Evolutionary conservation across 2,797 vertebrate species (phyloP), one percentile per base, ranked within the genome.

Genomic region (Hippopotamyrus pictus): DNA sequence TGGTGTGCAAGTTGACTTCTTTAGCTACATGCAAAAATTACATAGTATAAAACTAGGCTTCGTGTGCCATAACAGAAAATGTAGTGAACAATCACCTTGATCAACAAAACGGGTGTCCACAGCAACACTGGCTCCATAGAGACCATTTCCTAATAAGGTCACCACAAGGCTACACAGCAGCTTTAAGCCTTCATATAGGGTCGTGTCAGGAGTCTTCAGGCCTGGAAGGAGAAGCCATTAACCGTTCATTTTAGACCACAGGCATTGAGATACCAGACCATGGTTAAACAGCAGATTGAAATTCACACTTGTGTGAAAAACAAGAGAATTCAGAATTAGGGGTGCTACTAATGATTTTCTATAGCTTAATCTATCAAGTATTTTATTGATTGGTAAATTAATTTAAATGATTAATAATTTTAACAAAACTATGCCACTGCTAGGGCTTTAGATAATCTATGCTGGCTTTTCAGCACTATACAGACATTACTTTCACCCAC

Each of bases 91-190:
- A 46, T 69, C 94, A 98, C 98, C 97, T 37, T 96, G 96, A 85
- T 97, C 95, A 48, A 97, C 89, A 91, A 98, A 98, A 1, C 92
- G 95, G 0, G 92, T 76, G 0, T 97, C 95, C 0, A 90, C 91
- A 17, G 88, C 37, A 88, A 93, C 90, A 0, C 92, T 91, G 0
- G 88, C 89, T 0, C 96, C 95, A 51, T 97, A 96, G 0, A 97
- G 88, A 0, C 96, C 94, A 0, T 95, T 95, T n/a, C 97, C 97
- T 90, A 97, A 93, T 90, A 98, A 91, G 73, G 97, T 95, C 76
- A 97, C 93, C 89, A 98, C 87, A 88, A 98, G 95, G 90, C 97
- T 97, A 90, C 96, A 95, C 87, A 98, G 95, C 22, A 99, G 95
- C 94, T 97, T 99, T 91, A 98, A 94, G 5, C 96, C 95, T 65